Evolutionary conservation across 2,888 invertebrate genomes (phyloP), one percentile per base, ranked within the genome.

Genomic region (Elmis aenea): DNA sequence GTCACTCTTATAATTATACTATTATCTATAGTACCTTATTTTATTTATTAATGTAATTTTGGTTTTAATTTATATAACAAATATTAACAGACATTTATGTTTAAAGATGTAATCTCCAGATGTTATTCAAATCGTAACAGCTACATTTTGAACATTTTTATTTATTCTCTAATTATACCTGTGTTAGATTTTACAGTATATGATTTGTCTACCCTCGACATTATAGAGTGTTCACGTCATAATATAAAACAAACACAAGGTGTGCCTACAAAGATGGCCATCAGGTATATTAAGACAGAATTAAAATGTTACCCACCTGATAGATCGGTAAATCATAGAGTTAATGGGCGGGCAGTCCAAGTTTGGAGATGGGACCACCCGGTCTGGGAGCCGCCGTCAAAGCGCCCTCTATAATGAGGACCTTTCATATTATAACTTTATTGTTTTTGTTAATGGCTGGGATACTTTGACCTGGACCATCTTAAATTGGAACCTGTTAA

Each of bases 231-330:
- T 51, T 50, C 50, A 54, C 45, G 48, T 48, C 48, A 48, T 51
- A 48, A 54, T 52, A 52, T 57, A 54, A 55, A 58, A 57, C 54
- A 57, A 57, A 57, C 55, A 58, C 49, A 52, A 55, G 54, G 55
- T 52, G 54, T 49, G 54, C 50, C 52, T 52, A 48, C 49, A 51
- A 49, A 40, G 46, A 34, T 33, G 48, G 45, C 42, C 44, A 49
- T 47, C 51, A 53, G 41, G 37, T 33, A 46, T 54, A 57, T 54
- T 54, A 55, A 54, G 54, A 52, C 52, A 49, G 45, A 45, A 54
- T 46, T 48, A 50, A 54, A 55, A 51, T 48, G 42, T 48, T 48
- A 48, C 50, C 40, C 49, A 52, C 54, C 55, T 50, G 51, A 55
- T 43, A 51, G 53, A 42, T 44, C 43, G 34, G 49, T 49, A 49